Evolutionary conservation across 2,113 vertebrate genomes (phyloP).

Genomic region (Collichthys lucidus): DNA sequence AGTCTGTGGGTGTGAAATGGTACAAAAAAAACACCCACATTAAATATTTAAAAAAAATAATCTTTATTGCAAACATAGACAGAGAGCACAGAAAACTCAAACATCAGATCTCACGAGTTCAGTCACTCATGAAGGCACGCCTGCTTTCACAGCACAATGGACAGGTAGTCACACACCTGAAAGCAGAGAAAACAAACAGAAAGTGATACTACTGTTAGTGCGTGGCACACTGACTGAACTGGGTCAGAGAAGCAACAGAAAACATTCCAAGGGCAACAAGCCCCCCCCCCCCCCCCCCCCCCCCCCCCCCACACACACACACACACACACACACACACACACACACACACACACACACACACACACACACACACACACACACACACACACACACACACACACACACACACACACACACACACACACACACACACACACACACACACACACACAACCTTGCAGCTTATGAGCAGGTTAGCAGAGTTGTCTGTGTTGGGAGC

Average conservation of each 20-base stretch:
- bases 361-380: too few species aligned
- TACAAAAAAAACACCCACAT: background rate
- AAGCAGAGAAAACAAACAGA: constrained; percentile 31
- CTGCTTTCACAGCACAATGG: constrained; percentile 77
- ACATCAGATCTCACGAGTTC: background rate
- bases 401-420: background rate
- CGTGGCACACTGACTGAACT: background rate
- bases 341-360: background rate
- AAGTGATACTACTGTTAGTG: background rate
- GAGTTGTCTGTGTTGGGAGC: constrained; percentile 64
- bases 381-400: too few species aligned
- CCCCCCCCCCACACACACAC: too few species aligned
- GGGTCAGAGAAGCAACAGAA: background rate
- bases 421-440: too few species aligned
- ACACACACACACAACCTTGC: constrained; percentile 67
- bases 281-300: too few species aligned
- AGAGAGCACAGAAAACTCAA: constrained; percentile 8
- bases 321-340: background rate
- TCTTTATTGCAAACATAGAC: constrained; percentile 63
- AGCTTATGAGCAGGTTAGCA: constrained; percentile 81
- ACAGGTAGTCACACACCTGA: constrained; percentile 84
- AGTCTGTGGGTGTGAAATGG: background rate
- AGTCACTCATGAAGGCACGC: background rate
- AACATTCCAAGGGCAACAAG: background rate
- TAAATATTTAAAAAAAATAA: constrained; percentile 20